Evolutionary conservation across 2,888 invertebrate species (phyloP).

Genomic region (Colostygia pectinataria): DNA sequence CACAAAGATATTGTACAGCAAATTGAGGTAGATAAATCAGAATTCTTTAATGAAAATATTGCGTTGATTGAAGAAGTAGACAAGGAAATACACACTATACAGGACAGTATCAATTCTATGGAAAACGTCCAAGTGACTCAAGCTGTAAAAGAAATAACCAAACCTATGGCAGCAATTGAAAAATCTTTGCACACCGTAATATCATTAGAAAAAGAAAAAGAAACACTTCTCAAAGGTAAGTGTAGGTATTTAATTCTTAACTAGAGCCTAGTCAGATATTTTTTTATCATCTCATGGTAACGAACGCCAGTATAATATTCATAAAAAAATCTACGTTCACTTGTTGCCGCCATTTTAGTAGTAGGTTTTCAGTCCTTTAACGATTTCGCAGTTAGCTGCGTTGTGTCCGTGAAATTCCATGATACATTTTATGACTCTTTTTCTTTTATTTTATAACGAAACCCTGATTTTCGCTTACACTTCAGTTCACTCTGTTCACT

Average conservation of each 20-base stretch:
- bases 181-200: conserved; percentile 52
- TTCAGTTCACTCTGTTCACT: too few relatives aligned
- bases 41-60: conserved; percentile 50
- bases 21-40: conserved; percentile 44
- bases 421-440: too few relatives aligned
- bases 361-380: too few relatives aligned
- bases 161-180: conserved; percentile 58
- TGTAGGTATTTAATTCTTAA: conserved; percentile 13
- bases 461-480: too few relatives aligned
- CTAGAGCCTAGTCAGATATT: background rate
- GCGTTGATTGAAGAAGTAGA: conserved; percentile 59
- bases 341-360: too few relatives aligned
- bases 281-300: too few relatives aligned
- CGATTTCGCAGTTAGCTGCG: too few relatives aligned
- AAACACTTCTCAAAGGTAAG: conserved; percentile 54
- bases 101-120: conserved; percentile 59
- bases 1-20: conserved; percentile 63
- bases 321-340: too few relatives aligned
- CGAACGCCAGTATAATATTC: too few relatives aligned
- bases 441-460: too few relatives aligned
- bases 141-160: conserved; percentile 47
- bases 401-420: too few relatives aligned
- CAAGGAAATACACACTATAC: conserved; percentile 60
- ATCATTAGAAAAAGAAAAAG: conserved; percentile 40
- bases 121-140: conserved; percentile 46